These are phyloP conservation scores for Dermatemys mawii DNA, from an alignment of 2,113 vertebrate species.

Conservation along the genomic window DNA sequence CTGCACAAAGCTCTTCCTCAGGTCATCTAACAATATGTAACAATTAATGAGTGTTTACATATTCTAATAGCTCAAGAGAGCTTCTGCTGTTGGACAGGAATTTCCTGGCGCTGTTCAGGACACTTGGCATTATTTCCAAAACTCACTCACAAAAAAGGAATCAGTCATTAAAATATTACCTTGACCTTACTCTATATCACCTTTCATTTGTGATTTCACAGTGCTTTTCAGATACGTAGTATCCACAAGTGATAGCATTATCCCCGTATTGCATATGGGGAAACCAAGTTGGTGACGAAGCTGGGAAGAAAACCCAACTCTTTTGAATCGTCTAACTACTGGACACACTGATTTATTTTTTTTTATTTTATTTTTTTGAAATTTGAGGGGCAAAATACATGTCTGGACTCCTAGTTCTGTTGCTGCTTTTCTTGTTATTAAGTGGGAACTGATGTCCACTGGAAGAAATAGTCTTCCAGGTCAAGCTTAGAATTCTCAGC, in stretches of 20 bases:
- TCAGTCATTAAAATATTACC: neutral
- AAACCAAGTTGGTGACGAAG: neutral
- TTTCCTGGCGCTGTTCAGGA: neutral
- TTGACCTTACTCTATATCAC: neutral
- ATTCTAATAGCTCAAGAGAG: neutral
- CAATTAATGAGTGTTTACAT: rapidly evolving
- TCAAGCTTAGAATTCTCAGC: neutral
- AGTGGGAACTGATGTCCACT: constrained; percentile 2
- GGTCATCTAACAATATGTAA: no score
- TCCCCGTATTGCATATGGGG: no score
- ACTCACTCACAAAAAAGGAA: rapidly evolving
- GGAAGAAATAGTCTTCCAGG: neutral
- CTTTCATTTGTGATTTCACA: neutral
- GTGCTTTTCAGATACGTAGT: neutral
- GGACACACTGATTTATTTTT: constrained; percentile 6
- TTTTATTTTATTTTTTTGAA: no score
- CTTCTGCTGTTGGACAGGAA: rapidly evolving
- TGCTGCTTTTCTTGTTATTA: constrained; percentile 9
- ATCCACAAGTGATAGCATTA: neutral
- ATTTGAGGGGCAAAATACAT: constrained; percentile 36
- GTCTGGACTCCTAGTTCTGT: constrained; percentile 17
- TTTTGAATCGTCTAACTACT: neutral
- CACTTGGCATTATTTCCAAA: neutral
- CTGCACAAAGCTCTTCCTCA: no score
- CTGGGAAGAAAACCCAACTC: neutral